Conservation (phyloP, 2,888 invertebrate genomes). For the Fragum fragum region DNA sequence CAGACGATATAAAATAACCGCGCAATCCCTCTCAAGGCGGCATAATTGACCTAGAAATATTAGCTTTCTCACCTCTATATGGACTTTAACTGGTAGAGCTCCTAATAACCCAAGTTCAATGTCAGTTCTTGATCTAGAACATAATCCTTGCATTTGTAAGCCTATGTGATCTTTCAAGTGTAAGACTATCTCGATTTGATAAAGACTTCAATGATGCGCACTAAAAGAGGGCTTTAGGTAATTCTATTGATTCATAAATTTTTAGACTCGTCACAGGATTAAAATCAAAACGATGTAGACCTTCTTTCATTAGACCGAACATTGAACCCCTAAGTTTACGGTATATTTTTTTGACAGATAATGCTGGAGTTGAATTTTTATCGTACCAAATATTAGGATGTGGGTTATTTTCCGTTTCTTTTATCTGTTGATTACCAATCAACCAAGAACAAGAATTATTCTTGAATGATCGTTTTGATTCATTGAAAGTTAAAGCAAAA, state of each 20-base stretch:
- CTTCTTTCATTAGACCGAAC: background rate
- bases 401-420: too few relatives aligned
- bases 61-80: constrained; percentile 1
- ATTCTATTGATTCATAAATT: too few relatives aligned
- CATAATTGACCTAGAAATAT: too few relatives aligned
- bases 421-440: too few relatives aligned
- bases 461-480: too few relatives aligned
- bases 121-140: background rate
- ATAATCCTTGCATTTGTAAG: background rate
- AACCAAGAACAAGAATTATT: too few relatives aligned
- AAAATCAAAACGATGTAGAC: background rate
- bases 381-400: too few relatives aligned
- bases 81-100: background rate
- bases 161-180: background rate
- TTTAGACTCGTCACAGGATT: constrained; percentile 8
- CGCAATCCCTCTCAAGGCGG: background rate
- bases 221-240: background rate
- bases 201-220: background rate
- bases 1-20: too few relatives aligned
- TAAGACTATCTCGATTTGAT: background rate
- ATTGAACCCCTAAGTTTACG: background rate
- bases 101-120: background rate
- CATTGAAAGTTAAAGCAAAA: too few relatives aligned
- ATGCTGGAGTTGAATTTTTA: background rate
- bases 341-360: background rate